Percentiles rank a stretch among this genome's conserved stretches.
phyloP scores from a whole-genome alignment of 2,888 invertebrate species.

The Dendrolimus pini region DNA sequence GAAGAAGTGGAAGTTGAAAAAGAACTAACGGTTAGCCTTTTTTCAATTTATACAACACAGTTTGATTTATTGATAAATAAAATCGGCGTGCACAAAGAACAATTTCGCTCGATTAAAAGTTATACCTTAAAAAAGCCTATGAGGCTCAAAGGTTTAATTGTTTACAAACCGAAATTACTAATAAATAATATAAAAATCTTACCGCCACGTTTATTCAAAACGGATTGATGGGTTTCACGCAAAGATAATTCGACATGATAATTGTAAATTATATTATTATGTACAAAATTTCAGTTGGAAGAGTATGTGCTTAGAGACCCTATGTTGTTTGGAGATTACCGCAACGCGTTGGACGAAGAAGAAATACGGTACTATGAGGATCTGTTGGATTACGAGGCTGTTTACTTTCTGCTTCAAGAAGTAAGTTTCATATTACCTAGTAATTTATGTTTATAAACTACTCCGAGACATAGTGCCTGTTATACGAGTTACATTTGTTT shows the following conservation, averaged over 20 bases:
- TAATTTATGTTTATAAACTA: too few relatives aligned
- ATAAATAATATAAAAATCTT: not conserved
- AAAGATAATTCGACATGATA: too few relatives aligned
- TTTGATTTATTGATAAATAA: too few relatives aligned
- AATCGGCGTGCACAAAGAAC: too few relatives aligned
- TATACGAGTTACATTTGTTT: too few relatives aligned
- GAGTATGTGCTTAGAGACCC: constrained; percentile 89
- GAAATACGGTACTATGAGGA: constrained; percentile 92
- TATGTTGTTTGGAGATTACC: constrained; percentile 90
- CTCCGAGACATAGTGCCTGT: too few relatives aligned
- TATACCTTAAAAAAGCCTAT: too few relatives aligned
- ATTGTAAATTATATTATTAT: too few relatives aligned
- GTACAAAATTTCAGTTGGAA: constrained; percentile 39
- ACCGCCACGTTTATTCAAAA: too few relatives aligned
- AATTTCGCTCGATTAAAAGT: too few relatives aligned
- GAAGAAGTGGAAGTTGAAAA: constrained; percentile 49
- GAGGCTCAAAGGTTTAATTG: too few relatives aligned
- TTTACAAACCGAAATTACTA: not conserved
- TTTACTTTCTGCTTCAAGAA: constrained; percentile 92
- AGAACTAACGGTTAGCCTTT: constrained; percentile 40
- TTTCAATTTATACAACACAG: not conserved
- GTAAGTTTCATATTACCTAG: constrained; percentile 43
- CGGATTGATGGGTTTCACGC: too few relatives aligned
- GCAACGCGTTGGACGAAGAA: constrained; percentile 88
- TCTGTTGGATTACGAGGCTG: constrained; percentile 91